These are phyloP conservation scores for Corapipo altera DNA, from an alignment of 2,113 vertebrate genomes.

Conservation along the genomic window DNA sequence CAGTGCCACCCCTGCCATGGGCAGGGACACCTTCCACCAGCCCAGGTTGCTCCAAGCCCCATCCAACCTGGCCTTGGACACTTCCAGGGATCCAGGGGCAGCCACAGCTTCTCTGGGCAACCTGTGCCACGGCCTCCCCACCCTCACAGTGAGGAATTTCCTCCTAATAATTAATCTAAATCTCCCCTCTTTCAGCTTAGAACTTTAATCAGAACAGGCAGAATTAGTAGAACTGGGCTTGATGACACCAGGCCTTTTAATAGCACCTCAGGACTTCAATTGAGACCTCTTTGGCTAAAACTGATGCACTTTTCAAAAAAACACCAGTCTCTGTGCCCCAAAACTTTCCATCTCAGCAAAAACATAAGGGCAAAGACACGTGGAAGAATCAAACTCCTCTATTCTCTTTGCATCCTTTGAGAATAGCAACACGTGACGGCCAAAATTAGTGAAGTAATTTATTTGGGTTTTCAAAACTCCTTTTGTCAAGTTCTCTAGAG, in stretches of 20 bases:
- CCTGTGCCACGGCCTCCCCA: not conserved
- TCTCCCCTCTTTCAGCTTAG: not conserved
- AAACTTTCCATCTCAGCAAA: not conserved
- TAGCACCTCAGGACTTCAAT: not conserved
- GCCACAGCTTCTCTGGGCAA: not conserved
- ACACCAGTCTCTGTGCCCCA: not conserved
- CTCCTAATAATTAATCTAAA: not conserved
- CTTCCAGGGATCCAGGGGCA: not conserved
- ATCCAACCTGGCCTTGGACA: fast-evolving
- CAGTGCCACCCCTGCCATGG: not conserved
- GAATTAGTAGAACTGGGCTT: not conserved
- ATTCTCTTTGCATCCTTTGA: not conserved
- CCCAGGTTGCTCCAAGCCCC: fast-evolving
- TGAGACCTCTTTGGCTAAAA: not conserved
- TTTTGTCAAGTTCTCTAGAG: conserved; percentile 24
- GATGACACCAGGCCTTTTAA: not conserved
- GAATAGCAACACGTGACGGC: conserved; percentile 4
- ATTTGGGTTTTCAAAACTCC: conserved; percentile 26
- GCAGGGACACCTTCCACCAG: fast-evolving
- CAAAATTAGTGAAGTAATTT: conserved; percentile 39
- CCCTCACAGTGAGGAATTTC: not conserved
- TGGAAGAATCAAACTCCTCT: not conserved
- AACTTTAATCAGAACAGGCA: not conserved
- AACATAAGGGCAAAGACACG: not conserved
- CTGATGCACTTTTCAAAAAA: not conserved